These are phyloP conservation scores for Argyresthia goedartella DNA, from an alignment of 2,888 invertebrate species.

Conservation along the genomic window DNA sequence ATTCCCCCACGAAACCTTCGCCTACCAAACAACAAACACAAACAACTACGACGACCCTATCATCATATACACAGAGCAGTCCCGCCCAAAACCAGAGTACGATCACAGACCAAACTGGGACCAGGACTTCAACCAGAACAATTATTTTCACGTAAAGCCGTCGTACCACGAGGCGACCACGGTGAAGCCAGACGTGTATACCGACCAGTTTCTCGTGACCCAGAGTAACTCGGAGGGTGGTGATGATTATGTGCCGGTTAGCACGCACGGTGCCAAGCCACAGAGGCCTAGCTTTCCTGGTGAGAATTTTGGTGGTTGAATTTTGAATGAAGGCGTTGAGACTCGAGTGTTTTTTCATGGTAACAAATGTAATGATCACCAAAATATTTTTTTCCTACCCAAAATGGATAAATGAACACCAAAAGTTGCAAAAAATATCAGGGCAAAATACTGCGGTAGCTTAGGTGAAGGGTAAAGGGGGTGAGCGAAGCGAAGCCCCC, in stretches of 20 bases:
- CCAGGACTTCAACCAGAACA: constrained; percentile 38
- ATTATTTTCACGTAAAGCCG: constrained; percentile 57
- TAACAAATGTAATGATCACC: no score
- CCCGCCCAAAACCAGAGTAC: constrained; percentile 42
- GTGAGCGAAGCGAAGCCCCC: no score
- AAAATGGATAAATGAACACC: no score
- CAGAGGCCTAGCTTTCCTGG: constrained; percentile 55
- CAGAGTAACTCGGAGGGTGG: constrained; percentile 30
- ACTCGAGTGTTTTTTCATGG: constrained; percentile 16
- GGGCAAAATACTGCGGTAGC: no score
- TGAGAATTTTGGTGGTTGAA: constrained; percentile 31
- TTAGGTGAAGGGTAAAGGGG: no score
- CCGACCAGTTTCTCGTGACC: constrained; percentile 24
- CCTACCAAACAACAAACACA: constrained; percentile 44
- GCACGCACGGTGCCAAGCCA: constrained; percentile 40
- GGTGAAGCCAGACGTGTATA: constrained; percentile 34
- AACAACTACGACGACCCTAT: constrained; percentile 62
- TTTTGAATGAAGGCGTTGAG: constrained; percentile 18
- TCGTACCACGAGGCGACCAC: constrained; percentile 59
- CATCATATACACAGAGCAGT: constrained; percentile 58
- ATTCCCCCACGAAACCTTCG: constrained; percentile 61
- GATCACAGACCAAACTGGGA: constrained; percentile 19
- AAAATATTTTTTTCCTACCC: no score
- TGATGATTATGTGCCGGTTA: constrained; percentile 63
- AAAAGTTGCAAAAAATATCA: no score